phyloP scores from a whole-genome alignment of 2,888 invertebrate genomes.

The Pardosa pseudoannulata region DNA sequence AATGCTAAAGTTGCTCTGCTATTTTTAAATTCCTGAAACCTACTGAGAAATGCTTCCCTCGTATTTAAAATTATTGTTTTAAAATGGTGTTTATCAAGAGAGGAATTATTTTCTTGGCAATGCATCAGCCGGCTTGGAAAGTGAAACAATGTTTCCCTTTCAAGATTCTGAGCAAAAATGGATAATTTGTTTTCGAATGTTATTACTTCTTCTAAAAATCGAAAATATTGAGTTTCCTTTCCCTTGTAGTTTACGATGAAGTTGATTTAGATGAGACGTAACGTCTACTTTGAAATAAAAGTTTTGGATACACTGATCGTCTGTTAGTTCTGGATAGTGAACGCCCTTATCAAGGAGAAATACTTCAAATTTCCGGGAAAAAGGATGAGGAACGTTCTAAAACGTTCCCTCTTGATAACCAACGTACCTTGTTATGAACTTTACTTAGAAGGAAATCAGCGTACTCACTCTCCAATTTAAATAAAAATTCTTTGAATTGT shows the following conservation, averaged over 20 bases:
- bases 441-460: neutral
- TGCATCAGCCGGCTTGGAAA: slow-evolving; percentile 19
- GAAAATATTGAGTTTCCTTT: slow-evolving; percentile 32
- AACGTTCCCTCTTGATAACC: slow-evolving; percentile 13
- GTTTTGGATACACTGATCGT: slow-evolving; percentile 18
- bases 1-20: neutral
- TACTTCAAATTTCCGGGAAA: slow-evolving; percentile 3
- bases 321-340: slow-evolving; percentile 10
- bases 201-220: slow-evolving; percentile 18
- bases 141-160: slow-evolving; percentile 14
- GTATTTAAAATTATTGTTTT: slow-evolving; percentile 6
- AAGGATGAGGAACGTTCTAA: slow-evolving; percentile 7
- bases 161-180: slow-evolving; percentile 18
- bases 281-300: slow-evolving; percentile 28
- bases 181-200: slow-evolving; percentile 26
- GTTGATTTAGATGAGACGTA: slow-evolving; percentile 20
- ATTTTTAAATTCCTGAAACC: slow-evolving; percentile 16
- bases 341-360: slow-evolving; percentile 15
- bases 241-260: slow-evolving; percentile 7
- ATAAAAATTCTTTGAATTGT: slow-evolving; percentile 11
- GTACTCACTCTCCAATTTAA: neutral
- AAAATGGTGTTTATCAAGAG: neutral
- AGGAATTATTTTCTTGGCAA: slow-evolving; percentile 7
- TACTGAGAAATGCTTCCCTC: neutral
- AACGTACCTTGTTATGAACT: too few relatives aligned